Conservation (phyloP, 2,113 vertebrate genomes). For the Rattus rattus region DNA sequence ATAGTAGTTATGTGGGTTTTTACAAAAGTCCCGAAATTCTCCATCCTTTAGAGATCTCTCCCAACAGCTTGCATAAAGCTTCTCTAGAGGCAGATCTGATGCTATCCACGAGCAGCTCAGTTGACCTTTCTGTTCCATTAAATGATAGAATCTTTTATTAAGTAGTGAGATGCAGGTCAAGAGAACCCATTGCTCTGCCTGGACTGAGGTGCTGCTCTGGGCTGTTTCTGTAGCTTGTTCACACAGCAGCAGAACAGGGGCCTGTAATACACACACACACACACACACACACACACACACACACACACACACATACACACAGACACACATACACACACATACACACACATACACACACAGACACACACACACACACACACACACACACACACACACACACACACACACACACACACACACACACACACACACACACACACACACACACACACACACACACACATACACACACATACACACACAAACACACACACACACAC, state of each 20-base stretch:
- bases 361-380: too few species aligned
- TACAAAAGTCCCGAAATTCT: constrained; percentile 4
- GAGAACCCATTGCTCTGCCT: neutral
- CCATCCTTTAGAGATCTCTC: neutral
- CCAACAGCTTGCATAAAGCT: neutral
- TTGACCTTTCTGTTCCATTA: neutral
- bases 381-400: too few species aligned
- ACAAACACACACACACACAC: too few species aligned
- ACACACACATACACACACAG: too few species aligned
- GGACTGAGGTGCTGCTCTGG: neutral
- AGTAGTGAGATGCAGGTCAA: neutral
- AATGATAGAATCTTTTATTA: neutral
- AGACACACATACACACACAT: too few species aligned
- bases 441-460: too few species aligned
- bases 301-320: too few species aligned
- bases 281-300: too few species aligned
- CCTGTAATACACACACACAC: neutral
- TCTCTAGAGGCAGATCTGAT: neutral
- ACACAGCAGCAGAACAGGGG: neutral
- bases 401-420: too few species aligned
- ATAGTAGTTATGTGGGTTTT: neutral
- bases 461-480: too few species aligned
- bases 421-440: too few species aligned
- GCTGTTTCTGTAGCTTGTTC: neutral
- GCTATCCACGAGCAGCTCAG: neutral